phyloP scores from a whole-genome alignment of 2,888 invertebrate species.

The Acrobasis consociella region DNA sequence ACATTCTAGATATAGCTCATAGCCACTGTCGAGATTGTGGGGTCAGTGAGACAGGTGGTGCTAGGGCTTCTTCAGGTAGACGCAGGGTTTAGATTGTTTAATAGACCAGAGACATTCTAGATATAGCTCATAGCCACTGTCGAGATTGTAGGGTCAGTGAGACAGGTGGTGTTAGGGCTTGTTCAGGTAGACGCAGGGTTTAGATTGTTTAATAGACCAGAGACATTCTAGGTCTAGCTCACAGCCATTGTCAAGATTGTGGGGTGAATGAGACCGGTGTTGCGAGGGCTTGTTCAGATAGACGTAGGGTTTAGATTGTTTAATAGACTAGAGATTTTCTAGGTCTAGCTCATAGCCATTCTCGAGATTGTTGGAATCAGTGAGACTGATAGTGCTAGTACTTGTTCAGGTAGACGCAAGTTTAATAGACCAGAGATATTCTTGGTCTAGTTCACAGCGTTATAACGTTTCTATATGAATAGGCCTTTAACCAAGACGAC shows the following conservation, averaged over 20 bases:
- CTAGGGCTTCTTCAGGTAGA: not conserved
- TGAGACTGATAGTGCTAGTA: slow-evolving; percentile 41
- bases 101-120: too few relatives aligned
- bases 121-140: slow-evolving; percentile 71
- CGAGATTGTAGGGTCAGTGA: slow-evolving; percentile 80
- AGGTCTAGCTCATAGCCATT: slow-evolving; percentile 65
- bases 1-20: too few relatives aligned
- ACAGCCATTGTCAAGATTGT: slow-evolving; percentile 81
- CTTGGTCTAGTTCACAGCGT: slow-evolving; percentile 41
- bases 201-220: too few relatives aligned
- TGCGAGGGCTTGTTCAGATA: not conserved
- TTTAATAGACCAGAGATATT: too few relatives aligned
- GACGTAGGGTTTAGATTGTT: too few relatives aligned
- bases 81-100: not conserved
- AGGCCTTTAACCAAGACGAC: slow-evolving; percentile 47
- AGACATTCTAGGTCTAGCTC: slow-evolving; percentile 41
- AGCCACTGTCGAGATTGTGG: slow-evolving; percentile 82
- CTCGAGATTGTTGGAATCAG: slow-evolving; percentile 83
- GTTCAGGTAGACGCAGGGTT: not conserved
- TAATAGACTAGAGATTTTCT: too few relatives aligned
- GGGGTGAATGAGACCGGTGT: slow-evolving; percentile 69
- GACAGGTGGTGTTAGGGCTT: slow-evolving; percentile 39
- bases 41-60: slow-evolving; percentile 64
- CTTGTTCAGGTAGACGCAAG: not conserved
- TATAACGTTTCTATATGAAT: not conserved